phyloP scores from a whole-genome alignment of 2,888 invertebrate species.

The Aradus depressus region DNA sequence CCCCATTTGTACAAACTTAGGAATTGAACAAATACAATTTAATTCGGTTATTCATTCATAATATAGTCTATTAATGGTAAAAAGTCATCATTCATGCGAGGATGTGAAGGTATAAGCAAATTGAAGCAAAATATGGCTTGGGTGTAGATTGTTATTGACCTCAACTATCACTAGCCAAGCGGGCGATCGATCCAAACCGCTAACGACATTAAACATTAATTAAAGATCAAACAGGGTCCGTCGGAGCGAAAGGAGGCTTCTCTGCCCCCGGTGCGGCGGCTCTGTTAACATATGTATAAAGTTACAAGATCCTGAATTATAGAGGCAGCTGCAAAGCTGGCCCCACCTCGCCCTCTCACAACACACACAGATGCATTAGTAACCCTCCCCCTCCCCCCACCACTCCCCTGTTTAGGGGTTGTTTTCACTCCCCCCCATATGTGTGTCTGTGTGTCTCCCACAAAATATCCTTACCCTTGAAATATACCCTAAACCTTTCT shows the following conservation, averaged over 20 bases:
- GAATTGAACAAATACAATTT: too few relatives aligned
- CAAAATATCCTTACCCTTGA: neutral
- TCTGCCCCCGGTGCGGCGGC: neutral
- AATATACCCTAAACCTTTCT: neutral
- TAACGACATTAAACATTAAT: conserved; percentile 28
- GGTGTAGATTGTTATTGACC: too few relatives aligned
- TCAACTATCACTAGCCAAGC: too few relatives aligned
- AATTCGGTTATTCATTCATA: too few relatives aligned
- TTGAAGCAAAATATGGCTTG: too few relatives aligned
- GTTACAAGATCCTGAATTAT: conserved; percentile 28
- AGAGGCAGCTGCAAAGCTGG: conserved; percentile 11
- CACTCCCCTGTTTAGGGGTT: neutral
- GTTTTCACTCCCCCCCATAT: neutral
- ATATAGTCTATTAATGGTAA: too few relatives aligned
- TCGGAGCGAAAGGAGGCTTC: conserved; percentile 8
- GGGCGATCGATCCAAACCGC: too few relatives aligned
- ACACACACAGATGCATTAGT: conserved; percentile 13
- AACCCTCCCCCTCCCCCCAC: conserved; percentile 3
- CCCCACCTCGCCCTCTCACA: neutral
- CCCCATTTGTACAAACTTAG: too few relatives aligned
- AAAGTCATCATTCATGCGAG: too few relatives aligned
- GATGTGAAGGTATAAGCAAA: too few relatives aligned
- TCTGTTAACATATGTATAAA: conserved; percentile 29
- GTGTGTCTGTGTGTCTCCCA: neutral
- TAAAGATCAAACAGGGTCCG: conserved; percentile 25